Evolutionary conservation across 1,140 invertebrate genomes (phyloP).

Genomic region (Diorhabda elongata): DNA sequence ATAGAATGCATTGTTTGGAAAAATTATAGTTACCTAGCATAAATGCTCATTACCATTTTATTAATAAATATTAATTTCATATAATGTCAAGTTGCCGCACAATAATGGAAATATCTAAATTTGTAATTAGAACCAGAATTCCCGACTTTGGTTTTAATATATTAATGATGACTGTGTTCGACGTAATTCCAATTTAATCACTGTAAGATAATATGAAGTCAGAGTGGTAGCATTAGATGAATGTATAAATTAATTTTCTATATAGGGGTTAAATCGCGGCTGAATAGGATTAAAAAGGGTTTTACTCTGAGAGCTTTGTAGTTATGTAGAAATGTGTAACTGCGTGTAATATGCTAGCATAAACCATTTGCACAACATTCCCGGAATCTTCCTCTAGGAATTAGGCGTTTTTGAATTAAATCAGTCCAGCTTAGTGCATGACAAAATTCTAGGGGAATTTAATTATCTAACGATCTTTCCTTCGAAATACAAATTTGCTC

Average conservation of each 20-base stretch:
- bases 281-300: neutral
- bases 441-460: neutral
- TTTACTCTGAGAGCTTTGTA: neutral
- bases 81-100: no score
- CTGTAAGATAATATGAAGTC: neutral
- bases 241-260: slow-evolving; percentile 1
- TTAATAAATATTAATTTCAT: no score
- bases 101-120: neutral
- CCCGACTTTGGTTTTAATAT: neutral
- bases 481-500: no score
- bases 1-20: no score
- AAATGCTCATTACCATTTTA: no score
- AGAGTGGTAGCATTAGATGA: neutral
- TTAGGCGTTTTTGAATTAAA: neutral
- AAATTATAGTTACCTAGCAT: no score
- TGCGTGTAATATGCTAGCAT: neutral
- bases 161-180: neutral
- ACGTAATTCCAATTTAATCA: neutral
- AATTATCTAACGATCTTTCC: neutral
- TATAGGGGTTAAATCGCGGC: neutral
- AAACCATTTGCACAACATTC: slow-evolving; percentile 1
- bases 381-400: neutral
- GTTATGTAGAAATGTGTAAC: neutral
- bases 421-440: neutral
- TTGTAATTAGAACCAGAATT: neutral